Evolutionary conservation across 2,797 vertebrate species (phyloP).

Genomic region (Micromesistius poutassou): DNA sequence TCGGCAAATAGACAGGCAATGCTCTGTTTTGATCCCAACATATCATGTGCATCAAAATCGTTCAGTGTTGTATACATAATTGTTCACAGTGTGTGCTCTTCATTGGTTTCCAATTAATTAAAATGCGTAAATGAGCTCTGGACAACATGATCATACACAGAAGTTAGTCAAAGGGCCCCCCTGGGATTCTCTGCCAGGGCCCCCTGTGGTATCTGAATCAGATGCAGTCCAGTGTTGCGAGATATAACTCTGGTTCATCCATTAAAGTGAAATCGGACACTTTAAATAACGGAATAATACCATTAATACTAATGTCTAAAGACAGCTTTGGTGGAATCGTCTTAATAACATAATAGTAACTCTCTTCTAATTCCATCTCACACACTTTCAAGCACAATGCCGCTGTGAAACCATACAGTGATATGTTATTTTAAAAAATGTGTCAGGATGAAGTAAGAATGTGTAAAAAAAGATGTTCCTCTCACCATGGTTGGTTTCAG

Average conservation of each 20-base stretch:
- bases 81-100: slow-evolving; percentile 2
- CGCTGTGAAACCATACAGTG: background rate
- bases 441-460: background rate
- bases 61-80: background rate
- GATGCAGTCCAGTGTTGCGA: background rate
- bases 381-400: background rate
- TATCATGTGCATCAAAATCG: slow-evolving; percentile 2
- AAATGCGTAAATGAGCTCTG: slow-evolving; percentile 1
- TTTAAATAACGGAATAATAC: background rate
- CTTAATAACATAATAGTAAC: background rate
- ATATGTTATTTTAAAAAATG: background rate
- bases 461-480: background rate
- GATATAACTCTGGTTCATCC: background rate
- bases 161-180: background rate
- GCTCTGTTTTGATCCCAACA: background rate
- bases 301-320: background rate
- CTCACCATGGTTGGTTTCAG: background rate
- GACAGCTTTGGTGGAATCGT: background rate
- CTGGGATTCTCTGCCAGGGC: background rate
- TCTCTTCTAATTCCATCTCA: background rate
- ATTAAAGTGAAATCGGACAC: background rate
- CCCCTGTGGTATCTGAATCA: background rate
- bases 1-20: background rate
- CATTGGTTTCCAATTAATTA: slow-evolving; percentile 1
- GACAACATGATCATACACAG: slow-evolving; percentile 3